Conservation (phyloP, 2,113 vertebrate species). For the Burhinus oedicnemus region DNA sequence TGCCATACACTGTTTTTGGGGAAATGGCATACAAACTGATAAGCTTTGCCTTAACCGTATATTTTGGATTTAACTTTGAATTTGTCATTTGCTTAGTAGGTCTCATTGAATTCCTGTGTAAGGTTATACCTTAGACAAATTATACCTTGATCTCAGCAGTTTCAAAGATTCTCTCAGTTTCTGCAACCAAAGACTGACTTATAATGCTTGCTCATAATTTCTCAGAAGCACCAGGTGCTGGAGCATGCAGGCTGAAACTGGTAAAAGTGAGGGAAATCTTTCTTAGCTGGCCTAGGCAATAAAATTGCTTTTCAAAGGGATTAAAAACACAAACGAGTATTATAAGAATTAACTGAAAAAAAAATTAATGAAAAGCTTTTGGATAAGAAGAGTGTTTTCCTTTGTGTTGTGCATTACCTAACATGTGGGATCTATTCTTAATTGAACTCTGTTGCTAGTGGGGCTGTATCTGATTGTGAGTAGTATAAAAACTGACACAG, state of each 20-base stretch:
- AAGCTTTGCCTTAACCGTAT: neutral
- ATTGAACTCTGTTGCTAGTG: neutral
- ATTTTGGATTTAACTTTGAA: neutral
- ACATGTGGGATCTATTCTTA: neutral
- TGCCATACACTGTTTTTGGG: neutral
- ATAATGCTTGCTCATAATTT: neutral
- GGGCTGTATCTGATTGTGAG: neutral
- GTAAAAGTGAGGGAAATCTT: neutral
- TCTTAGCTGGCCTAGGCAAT: neutral
- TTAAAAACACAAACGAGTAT: neutral
- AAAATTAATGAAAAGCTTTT: neutral
- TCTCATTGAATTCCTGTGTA: neutral
- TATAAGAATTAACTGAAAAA: neutral
- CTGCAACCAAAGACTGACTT: neutral
- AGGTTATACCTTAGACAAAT: neutral
- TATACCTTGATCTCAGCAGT: neutral
- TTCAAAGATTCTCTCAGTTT: neutral
- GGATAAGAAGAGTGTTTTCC: neutral
- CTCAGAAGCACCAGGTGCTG: neutral
- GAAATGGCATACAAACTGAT: neutral
- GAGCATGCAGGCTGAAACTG: neutral
- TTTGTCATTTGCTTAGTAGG: neutral
- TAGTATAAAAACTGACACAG: neutral
- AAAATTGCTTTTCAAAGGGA: neutral
- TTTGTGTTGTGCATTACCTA: neutral